These are phyloP conservation scores for Nematopogon swammerdamellus DNA, from an alignment of 2,888 invertebrate species.

Conservation along the genomic window DNA sequence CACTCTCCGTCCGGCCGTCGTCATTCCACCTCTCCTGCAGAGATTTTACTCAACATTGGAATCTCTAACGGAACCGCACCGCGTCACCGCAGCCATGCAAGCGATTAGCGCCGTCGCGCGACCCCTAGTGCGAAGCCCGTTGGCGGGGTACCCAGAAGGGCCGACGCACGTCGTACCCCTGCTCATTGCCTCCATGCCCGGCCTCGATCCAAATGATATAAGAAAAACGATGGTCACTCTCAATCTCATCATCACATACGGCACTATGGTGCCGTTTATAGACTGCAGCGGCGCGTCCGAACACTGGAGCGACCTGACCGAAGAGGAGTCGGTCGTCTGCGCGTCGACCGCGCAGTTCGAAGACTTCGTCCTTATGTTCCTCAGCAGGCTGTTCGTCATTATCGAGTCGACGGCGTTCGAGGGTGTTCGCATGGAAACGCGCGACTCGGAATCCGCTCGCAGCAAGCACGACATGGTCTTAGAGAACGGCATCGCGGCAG, in stretches of 20 bases:
- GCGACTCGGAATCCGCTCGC: conserved; percentile 54
- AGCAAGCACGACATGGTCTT: conserved; percentile 69
- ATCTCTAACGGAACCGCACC: conserved; percentile 86
- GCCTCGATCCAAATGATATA: conserved; percentile 87
- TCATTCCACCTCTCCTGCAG: conserved; percentile 81
- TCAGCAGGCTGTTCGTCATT: conserved; percentile 72
- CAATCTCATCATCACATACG: conserved; percentile 73
- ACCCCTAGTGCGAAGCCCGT: conserved; percentile 55
- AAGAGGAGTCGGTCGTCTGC: conserved; percentile 72
- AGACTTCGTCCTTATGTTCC: conserved; percentile 82
- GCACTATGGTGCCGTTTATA: conserved; percentile 76
- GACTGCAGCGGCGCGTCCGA: conserved; percentile 79
- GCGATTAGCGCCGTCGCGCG: conserved; percentile 68
- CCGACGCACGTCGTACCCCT: conserved; percentile 79
- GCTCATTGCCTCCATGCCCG: conserved; percentile 76
- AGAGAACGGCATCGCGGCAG: conserved; percentile 67
- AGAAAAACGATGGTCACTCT: conserved; percentile 72
- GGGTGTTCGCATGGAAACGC: conserved; percentile 63
- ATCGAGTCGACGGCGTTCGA: conserved; percentile 71
- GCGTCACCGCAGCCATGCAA: conserved; percentile 68
- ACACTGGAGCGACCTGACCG: conserved; percentile 66
- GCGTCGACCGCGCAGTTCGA: conserved; percentile 83
- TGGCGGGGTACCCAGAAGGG: conserved; percentile 66
- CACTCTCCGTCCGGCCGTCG: conserved; percentile 73
- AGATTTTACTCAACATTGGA: conserved; percentile 77